Base-by-base conservation (phyloP, 2,113 vertebrate species). In the Chaetops frenatus region DNA sequence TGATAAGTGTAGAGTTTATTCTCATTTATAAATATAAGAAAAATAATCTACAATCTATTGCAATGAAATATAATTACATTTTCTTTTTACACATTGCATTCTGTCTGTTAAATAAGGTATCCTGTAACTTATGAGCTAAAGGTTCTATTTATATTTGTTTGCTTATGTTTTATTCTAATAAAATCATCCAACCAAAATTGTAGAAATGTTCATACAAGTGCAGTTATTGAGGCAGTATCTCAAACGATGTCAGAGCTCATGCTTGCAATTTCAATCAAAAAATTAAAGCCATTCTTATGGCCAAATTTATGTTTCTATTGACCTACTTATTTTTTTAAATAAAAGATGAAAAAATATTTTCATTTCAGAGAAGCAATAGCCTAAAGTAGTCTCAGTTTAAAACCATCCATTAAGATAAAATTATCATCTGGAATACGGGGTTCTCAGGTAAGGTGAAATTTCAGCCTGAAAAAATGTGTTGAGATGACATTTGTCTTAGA, bases 231-330 rank as follows among this genome's bases (percentile, higher is more conserved):
- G 62, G 54, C 12, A 51, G 5, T 67, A 22, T 83, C 12, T 78
- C 80, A 95, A 77, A 77, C 38, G 65, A 86, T 86, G 48, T 86
- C 83, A 94, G 69, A 96, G 95, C 36, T 73, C 17, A 51, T 48
- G 70, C 28, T 21, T 88, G 28, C n/a, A 90, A 95, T 56, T 83
- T 89, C 67, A 95, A 51, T 93, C 33, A 78, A 81, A 80, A 96
- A 95, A 84, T 67, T 13, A 93, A 94, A 83, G 24, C 38, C 35
- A 36, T 78, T 33, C 25, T 88, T 85, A 81, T 50, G 36, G 45
- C 15, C 62, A 17, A 86, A 92, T 92, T 73, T 2, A 69, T 28
- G 12, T 64, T 73, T 85, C 36, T 79, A 53, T 67, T 81, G 1
- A 90, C 21, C 10, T 50, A 36, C 10, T 28, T 15, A 25, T 74